Evolutionary conservation across 2,113 vertebrate genomes (phyloP).

Genomic region (Gasterosteus aculeatus): DNA sequence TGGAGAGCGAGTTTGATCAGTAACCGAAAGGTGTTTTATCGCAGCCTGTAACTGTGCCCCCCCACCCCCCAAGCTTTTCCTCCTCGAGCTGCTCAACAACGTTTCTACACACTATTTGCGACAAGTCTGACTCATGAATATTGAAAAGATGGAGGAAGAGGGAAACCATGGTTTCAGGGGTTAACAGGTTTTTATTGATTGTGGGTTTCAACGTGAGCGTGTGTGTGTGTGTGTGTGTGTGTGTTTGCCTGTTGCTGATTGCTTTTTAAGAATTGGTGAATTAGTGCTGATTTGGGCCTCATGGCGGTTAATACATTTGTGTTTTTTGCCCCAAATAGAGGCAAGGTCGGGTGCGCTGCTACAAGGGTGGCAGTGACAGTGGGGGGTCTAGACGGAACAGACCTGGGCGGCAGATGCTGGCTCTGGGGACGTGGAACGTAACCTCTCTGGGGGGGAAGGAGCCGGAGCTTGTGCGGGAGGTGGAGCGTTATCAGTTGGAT

Average conservation of each 20-base stretch:
- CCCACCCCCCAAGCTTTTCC: not conserved
- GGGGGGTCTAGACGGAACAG: too few species aligned
- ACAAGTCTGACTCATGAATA: not conserved
- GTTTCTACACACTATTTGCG: conserved; percentile 15
- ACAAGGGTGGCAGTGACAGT: too few species aligned
- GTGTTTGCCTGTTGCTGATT: not conserved
- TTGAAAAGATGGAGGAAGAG: not conserved
- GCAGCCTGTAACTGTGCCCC: conserved; percentile 33
- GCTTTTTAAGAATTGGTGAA: not conserved
- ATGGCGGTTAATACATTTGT: not conserved
- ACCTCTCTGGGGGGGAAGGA: too few species aligned
- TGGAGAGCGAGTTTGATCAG: conserved; percentile 69
- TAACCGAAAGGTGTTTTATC: conserved; percentile 67
- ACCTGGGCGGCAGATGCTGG: too few species aligned
- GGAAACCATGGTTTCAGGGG: not conserved
- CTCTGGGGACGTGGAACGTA: too few species aligned
- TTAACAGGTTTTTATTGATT: conserved; percentile 11
- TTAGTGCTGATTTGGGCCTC: not conserved
- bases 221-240: not conserved
- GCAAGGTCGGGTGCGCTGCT: too few species aligned
- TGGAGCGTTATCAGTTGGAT: too few species aligned
- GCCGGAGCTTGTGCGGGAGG: too few species aligned
- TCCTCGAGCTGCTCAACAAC: conserved; percentile 15
- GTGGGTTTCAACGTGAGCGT: conserved; percentile 2
- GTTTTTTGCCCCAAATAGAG: not conserved